Conservation (phyloP, 1,140 invertebrate species). For the Lutraria rhynchaena region DNA sequence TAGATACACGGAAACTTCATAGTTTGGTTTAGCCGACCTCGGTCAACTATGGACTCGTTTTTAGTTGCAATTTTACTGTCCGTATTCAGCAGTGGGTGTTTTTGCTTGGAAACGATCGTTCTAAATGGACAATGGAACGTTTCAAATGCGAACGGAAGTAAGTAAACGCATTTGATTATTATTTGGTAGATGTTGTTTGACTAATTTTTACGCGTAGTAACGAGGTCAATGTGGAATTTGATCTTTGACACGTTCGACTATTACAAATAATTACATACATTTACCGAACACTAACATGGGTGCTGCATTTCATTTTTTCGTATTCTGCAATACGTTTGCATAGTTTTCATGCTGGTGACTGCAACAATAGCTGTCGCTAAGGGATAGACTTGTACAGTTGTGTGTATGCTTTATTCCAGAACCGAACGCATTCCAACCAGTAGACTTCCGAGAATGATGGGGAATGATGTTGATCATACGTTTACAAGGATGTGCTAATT, state of each 20-base stretch:
- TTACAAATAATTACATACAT: background rate
- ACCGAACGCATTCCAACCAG: too few species aligned
- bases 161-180: background rate
- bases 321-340: background rate
- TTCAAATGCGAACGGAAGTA: constrained; percentile 31
- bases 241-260: background rate
- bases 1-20: too few species aligned
- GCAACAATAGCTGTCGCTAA: too few species aligned
- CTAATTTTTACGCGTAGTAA: background rate
- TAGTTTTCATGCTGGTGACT: too few species aligned
- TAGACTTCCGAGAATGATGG: too few species aligned
- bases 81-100: background rate
- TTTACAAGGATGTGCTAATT: background rate
- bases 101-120: constrained; percentile 3
- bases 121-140: constrained; percentile 52
- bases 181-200: background rate
- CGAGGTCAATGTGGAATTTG: background rate
- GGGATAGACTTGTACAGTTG: too few species aligned
- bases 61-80: too few species aligned
- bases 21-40: too few species aligned
- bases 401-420: too few species aligned
- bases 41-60: too few species aligned
- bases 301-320: background rate
- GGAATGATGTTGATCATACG: too few species aligned
- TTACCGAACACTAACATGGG: background rate